Evolutionary conservation across 53 echinoderm and acorn worm species (phyloP), one percentile per base, ranked within the genome.

Genomic region (Hippasteria phrygiana): DNA sequence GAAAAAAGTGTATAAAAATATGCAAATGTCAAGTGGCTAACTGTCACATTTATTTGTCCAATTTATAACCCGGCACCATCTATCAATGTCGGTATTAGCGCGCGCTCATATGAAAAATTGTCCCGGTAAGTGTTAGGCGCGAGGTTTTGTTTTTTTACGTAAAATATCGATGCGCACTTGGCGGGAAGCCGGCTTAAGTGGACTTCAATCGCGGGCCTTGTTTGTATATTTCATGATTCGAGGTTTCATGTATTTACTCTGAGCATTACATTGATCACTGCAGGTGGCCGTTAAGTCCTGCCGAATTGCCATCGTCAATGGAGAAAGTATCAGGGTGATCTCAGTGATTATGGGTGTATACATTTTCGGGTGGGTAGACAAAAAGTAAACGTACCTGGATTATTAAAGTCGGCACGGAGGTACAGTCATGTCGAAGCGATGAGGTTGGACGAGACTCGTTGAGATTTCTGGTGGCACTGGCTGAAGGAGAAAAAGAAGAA

Each of bases 151-250:
- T 18, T 36, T 54, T 12, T 55, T 17, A 38, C 4, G 20, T 3
- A 16, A 40, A 62, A 59, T 55, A 79, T 79, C 62, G 79, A 79
- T 79, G 28, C 22, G 33, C 65, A 35, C 54, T 35, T 34, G 45
- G 43, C 20, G 76, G 46, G 41, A 78, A 28, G 35, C 20, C 39
- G 33, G 40, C 17, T 43, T 39, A 41, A 39, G 62, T 38, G 59
- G 59, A 55, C 56, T 55, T 43, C 46, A 45, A 29, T 53, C 20
- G 59, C 59, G 17, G 59, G 59, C 17, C 9, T 35, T 56, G 40
- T 59, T 77, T 29, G 56, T 73, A 42, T 43, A 67, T 67, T 16
- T 36, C 69, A 35, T 67, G 69, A 67, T 73, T 42, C 12, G 73
- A 9, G 27, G 42, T 73, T 43, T 24, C 24, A 14, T 40, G 41